phyloP scores from a whole-genome alignment of 2,888 invertebrate species.

The Epinotia ramella region DNA sequence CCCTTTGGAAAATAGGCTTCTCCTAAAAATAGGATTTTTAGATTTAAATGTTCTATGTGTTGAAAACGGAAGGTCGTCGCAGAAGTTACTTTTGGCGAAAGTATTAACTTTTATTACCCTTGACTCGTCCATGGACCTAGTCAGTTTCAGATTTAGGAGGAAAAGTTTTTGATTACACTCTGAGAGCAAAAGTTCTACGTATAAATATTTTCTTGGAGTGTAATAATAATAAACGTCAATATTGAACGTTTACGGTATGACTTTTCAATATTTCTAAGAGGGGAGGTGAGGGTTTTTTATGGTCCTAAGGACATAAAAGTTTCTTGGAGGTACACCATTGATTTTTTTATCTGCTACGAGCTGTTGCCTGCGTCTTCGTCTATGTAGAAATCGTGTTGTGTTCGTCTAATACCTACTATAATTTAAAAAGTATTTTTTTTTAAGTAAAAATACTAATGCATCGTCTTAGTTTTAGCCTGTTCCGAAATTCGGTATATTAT shows the following conservation, averaged over 20 bases:
- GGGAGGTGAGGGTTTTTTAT: conserved; percentile 7
- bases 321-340: neutral
- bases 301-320: conserved; percentile 17
- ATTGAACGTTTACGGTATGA: conserved; percentile 26
- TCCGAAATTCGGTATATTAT: too few relatives aligned
- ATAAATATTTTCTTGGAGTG: conserved; percentile 16
- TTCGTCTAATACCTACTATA: too few relatives aligned
- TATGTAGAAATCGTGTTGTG: too few relatives aligned
- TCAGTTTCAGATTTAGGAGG: neutral
- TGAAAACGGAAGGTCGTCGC: neutral
- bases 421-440: too few relatives aligned
- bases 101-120: conserved; percentile 1
- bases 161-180: conserved; percentile 6
- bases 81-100: neutral
- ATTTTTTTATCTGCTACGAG: neutral
- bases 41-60: neutral
- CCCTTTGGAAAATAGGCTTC: too few relatives aligned
- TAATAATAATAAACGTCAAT: conserved; percentile 25
- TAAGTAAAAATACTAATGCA: too few relatives aligned
- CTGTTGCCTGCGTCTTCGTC: neutral
- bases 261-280: conserved; percentile 35
- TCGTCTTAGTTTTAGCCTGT: too few relatives aligned
- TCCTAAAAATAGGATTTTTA: too few relatives aligned
- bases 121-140: neutral
- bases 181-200: conserved; percentile 2